These are phyloP conservation scores for Istiophorus platypterus DNA, from an alignment of 2,113 vertebrate species.

Conservation along the genomic window DNA sequence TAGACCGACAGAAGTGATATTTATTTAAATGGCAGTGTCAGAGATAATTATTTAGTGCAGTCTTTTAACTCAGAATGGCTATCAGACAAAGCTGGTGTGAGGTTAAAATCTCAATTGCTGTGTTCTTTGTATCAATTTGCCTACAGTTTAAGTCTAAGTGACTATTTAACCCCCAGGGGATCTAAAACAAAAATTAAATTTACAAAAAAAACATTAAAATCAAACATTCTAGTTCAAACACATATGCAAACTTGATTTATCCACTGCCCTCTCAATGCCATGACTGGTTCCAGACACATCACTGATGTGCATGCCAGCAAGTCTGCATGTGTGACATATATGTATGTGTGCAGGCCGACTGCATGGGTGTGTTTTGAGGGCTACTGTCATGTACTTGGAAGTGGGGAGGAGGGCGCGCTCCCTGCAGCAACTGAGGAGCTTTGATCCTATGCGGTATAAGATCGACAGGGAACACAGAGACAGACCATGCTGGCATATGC, in stretches of 20 bases:
- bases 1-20: conserved; percentile 6
- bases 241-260: conserved; percentile 38
- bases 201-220: background rate
- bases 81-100: background rate
- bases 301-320: background rate
- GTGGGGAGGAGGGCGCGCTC: conserved; percentile 7
- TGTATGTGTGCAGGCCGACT: conserved; percentile 23
- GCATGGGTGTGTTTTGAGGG: conserved; percentile 58
- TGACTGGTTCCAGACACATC: background rate
- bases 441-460: conserved; percentile 52
- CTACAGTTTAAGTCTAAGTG: conserved; percentile 4
- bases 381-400: conserved; percentile 44
- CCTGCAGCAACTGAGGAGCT: conserved; percentile 42
- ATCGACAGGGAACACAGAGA: conserved; percentile 42
- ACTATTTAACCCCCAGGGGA: conserved; percentile 1
- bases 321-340: background rate
- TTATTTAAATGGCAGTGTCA: conserved; percentile 14
- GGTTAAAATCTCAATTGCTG: background rate
- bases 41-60: conserved; percentile 15
- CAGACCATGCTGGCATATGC: conserved; percentile 16
- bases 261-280: conserved; percentile 10
- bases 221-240: conserved; percentile 28
- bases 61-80: background rate
- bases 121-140: background rate
- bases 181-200: background rate